Evolutionary conservation across 2,888 invertebrate species (phyloP).

Genomic region (Listrodromus nycthemerus): DNA sequence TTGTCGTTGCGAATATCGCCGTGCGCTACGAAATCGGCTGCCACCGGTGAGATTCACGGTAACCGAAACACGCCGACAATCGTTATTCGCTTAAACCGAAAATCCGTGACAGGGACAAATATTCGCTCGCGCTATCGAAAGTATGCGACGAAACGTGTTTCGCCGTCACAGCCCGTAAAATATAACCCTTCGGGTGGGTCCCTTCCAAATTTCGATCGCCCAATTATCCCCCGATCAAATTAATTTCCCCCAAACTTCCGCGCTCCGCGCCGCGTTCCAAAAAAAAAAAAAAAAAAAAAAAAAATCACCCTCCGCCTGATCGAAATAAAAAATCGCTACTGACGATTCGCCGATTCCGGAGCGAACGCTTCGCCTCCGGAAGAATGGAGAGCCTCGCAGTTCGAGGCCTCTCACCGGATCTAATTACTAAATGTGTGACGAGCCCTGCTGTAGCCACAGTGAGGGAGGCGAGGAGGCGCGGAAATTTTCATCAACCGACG

Average conservation of each 20-base stretch:
- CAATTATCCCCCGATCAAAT: slow-evolving; percentile 3
- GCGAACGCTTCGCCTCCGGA: neutral
- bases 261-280: neutral
- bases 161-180: neutral
- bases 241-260: neutral
- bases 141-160: slow-evolving; percentile 1
- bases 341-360: neutral
- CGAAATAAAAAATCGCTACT: neutral
- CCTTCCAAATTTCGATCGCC: neutral
- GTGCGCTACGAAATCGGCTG: neutral
- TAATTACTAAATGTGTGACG: slow-evolving; percentile 18
- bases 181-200: neutral
- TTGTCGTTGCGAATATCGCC: neutral
- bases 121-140: slow-evolving; percentile 13
- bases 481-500: neutral
- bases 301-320: neutral
- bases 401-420: neutral
- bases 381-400: slow-evolving; percentile 5
- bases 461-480: neutral
- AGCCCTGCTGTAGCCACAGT: neutral
- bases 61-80: slow-evolving; percentile 21
- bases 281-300: too few relatives aligned
- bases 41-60: slow-evolving; percentile 15
- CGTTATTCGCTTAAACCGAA: slow-evolving; percentile 46
- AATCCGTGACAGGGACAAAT: slow-evolving; percentile 43